Evolutionary conservation across 2,113 vertebrate genomes (phyloP).

Genomic region (Strigops habroptila): DNA sequence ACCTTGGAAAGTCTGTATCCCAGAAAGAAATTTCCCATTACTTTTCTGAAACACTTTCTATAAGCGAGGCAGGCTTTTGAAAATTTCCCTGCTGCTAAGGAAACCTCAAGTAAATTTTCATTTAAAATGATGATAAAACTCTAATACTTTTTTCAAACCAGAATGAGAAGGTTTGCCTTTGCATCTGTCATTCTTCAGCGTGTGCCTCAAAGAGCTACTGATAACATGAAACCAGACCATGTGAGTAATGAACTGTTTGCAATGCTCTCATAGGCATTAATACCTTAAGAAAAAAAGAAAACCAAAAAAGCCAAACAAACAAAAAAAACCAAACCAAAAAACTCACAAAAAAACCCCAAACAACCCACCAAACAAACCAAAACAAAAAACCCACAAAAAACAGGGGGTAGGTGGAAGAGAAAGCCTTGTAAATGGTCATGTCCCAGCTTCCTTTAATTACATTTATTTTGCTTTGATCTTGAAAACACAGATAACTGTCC

Average conservation of each 20-base stretch:
- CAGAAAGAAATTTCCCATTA: neutral
- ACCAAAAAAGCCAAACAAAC: neutral
- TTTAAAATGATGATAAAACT: neutral
- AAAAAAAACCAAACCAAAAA: too few species aligned
- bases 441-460: neutral
- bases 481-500: neutral
- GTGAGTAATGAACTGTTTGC: neutral
- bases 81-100: neutral
- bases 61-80: neutral
- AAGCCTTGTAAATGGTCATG: neutral
- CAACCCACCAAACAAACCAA: neutral
- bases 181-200: neutral
- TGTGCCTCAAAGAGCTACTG: neutral
- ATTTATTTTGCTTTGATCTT: neutral
- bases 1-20: neutral
- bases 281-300: too few species aligned
- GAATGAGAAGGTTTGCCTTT: neutral
- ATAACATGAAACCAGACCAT: too few species aligned
- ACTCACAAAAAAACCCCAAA: neutral
- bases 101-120: neutral
- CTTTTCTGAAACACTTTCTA: neutral
- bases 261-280: neutral
- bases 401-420: rapidly evolving
- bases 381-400: neutral
- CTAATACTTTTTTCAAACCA: neutral